Conservation (phyloP, 2,113 vertebrate genomes). For the Murina feae region DNA sequence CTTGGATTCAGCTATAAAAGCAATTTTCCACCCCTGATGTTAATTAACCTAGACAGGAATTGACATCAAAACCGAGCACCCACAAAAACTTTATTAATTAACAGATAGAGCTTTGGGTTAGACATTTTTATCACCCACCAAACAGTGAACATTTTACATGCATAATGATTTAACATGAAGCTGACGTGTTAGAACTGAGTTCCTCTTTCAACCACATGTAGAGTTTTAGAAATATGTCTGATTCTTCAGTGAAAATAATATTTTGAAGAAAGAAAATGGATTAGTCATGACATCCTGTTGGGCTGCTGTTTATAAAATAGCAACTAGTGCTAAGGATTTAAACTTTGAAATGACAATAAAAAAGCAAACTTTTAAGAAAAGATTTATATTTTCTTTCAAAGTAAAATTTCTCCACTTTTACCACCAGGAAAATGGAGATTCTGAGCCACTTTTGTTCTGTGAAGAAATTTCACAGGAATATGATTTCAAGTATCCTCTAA, state of each 20-base stretch:
- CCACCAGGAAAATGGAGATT: background rate
- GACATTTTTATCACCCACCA: background rate
- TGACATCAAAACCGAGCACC: background rate
- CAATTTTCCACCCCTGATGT: background rate
- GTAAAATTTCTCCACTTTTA: background rate
- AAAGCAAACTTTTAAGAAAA: background rate
- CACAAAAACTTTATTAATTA: background rate
- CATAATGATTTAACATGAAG: background rate
- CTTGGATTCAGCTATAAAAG: conserved; percentile 14
- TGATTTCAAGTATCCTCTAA: background rate
- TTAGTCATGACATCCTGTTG: background rate
- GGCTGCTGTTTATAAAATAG: background rate
- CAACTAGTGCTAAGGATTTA: background rate
- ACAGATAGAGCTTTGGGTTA: background rate
- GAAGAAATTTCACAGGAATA: background rate
- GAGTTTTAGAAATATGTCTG: background rate
- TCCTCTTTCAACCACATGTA: background rate
- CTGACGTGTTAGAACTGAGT: background rate
- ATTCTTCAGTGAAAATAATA: background rate
- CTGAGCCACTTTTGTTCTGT: background rate
- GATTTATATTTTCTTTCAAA: conserved; percentile 1
- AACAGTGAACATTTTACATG: background rate
- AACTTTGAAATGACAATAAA: conserved; percentile 1
- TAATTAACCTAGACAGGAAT: conserved; percentile 17
- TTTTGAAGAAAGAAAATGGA: background rate